These are phyloP conservation scores for Scrobipalpa costella DNA, from an alignment of 2,888 invertebrate species.

Conservation along the genomic window DNA sequence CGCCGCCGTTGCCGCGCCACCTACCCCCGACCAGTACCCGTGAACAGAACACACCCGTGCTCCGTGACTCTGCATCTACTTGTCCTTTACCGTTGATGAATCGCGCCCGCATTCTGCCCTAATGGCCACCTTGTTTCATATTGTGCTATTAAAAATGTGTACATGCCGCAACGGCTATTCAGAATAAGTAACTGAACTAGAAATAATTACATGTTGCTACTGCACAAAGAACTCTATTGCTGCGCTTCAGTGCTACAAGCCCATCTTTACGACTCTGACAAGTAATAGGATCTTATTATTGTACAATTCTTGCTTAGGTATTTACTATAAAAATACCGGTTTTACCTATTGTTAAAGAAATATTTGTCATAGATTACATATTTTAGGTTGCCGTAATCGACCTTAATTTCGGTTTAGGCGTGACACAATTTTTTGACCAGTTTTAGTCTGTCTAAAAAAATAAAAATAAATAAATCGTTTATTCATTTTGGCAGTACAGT, in stretches of 20 bases:
- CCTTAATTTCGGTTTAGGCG: no score
- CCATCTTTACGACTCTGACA: background rate
- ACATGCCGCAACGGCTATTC: background rate
- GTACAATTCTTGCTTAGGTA: background rate
- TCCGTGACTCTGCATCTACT: conserved; percentile 51
- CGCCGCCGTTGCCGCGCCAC: conserved; percentile 36
- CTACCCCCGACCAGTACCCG: conserved; percentile 12
- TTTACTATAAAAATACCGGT: background rate
- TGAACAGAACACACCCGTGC: conserved; percentile 17
- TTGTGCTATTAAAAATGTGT: conserved; percentile 21
- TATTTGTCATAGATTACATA: background rate
- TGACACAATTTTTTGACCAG: no score
- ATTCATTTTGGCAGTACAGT: no score
- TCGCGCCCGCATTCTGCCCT: conserved; percentile 40
- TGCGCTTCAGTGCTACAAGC: background rate
- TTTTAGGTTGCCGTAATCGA: no score
- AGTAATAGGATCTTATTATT: background rate
- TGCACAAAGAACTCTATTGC: background rate
- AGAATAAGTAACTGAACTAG: conserved; percentile 2
- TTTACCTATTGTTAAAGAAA: background rate
- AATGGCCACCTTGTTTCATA: conserved; percentile 32
- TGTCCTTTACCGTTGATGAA: conserved; percentile 52
- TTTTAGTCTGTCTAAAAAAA: no score
- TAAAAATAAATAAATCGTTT: no score
- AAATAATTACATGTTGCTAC: conserved; percentile 12